phyloP scores from a whole-genome alignment of 2,888 invertebrate genomes.

The Lucinisca nassula region DNA sequence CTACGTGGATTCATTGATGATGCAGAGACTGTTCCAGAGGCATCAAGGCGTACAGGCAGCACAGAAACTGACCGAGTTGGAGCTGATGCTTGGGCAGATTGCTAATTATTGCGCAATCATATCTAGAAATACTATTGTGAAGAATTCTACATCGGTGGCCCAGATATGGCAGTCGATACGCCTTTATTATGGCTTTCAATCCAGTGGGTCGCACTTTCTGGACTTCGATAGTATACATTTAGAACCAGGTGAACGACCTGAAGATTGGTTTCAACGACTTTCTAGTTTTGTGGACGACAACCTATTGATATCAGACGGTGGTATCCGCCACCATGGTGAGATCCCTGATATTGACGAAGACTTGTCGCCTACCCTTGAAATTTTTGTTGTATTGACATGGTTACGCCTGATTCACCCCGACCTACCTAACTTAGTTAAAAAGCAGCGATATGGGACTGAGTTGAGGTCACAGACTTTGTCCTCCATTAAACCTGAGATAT shows the following conservation, averaged over 20 bases:
- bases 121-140: conserved; percentile 47
- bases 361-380: conserved; percentile 44
- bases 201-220: no score
- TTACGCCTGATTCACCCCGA: background rate
- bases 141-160: conserved; percentile 47
- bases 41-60: conserved; percentile 26
- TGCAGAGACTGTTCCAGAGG: conserved; percentile 30
- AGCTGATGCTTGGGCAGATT: conserved; percentile 58
- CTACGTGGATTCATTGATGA: conserved; percentile 52
- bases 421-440: background rate
- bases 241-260: conserved; percentile 65
- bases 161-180: conserved; percentile 58
- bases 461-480: background rate
- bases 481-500: background rate
- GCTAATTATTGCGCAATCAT: conserved; percentile 50
- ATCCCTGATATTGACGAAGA: conserved; percentile 42
- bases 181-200: no score
- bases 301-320: no score
- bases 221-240: no score
- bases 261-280: conserved; percentile 68
- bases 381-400: conserved; percentile 7
- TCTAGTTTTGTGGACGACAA: conserved; percentile 67
- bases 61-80: conserved; percentile 48
- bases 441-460: background rate
- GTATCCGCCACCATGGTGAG: conserved; percentile 65